Conservation (phyloP, 2,888 invertebrate species). For the Caradrina kadenii region DNA sequence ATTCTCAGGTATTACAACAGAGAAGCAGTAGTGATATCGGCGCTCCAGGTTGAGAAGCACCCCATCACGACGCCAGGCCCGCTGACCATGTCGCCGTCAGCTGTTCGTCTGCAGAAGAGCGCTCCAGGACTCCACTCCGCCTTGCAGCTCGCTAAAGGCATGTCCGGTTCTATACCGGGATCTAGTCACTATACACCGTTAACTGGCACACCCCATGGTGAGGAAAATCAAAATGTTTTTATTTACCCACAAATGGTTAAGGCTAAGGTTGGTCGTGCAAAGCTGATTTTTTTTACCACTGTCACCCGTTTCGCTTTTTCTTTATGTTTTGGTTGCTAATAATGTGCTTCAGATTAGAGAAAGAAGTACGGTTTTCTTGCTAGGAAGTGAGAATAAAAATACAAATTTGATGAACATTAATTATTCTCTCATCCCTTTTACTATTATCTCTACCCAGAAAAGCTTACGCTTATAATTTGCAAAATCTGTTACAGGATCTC, state of each 20-base stretch:
- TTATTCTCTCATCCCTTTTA: too few species aligned
- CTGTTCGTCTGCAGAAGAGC: conserved; percentile 90
- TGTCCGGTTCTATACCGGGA: conserved; percentile 87
- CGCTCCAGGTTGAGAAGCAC: conserved; percentile 97
- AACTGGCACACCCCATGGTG: conserved; percentile 90
- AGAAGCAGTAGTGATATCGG: conserved; percentile 97
- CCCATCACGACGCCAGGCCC: conserved; percentile 97
- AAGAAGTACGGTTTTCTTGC: too few species aligned
- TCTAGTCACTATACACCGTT: conserved; percentile 92
- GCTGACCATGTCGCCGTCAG: conserved; percentile 93
- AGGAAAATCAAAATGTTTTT: conserved; percentile 31
- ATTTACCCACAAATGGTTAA: too few species aligned
- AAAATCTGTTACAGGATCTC: conserved; percentile 83
- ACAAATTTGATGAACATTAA: too few species aligned
- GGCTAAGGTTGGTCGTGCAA: too few species aligned
- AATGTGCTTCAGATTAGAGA: neutral
- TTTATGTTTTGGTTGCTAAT: neutral
- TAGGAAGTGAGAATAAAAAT: too few species aligned
- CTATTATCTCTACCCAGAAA: too few species aligned
- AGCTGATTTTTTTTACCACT: too few species aligned
- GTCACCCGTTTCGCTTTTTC: neutral
- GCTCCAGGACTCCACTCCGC: conserved; percentile 87
- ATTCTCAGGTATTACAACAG: conserved; percentile 95
- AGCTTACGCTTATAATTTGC: neutral
- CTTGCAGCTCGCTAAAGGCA: conserved; percentile 87